Conservation (phyloP, 53 echinoderm and acorn worm genomes). For the Holothuria leucospilota region DNA sequence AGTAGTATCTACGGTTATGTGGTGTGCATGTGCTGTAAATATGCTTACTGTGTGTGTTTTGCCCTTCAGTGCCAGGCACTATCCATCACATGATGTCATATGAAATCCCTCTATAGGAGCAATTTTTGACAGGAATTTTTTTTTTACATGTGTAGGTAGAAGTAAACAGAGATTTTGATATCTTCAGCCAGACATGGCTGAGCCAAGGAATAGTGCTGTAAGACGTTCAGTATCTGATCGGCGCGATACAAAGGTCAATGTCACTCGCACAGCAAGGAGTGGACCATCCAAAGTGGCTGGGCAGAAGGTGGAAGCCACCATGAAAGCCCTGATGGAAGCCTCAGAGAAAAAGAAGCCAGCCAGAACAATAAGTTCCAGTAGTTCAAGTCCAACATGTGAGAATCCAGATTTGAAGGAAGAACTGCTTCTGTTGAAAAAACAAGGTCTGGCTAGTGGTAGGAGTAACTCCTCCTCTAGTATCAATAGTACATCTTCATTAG, state of each 20-base stretch:
- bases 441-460: constrained; percentile 41
- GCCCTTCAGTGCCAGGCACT: too few species aligned
- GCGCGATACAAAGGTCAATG: constrained; percentile 12
- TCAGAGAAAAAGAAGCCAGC: constrained; percentile 34
- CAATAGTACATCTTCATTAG: constrained; percentile 30
- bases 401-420: constrained; percentile 45
- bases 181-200: constrained; percentile 10
- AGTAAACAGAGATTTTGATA: too few species aligned
- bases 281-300: constrained; percentile 31
- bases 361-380: background rate
- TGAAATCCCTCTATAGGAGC: too few species aligned
- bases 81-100: too few species aligned
- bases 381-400: constrained; percentile 40
- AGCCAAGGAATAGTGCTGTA: background rate
- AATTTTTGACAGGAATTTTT: too few species aligned
- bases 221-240: constrained; percentile 35
- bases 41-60: too few species aligned
- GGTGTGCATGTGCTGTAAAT: too few species aligned
- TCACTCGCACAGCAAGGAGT: background rate
- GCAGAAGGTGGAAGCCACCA: constrained; percentile 41
- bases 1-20: too few species aligned
- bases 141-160: too few species aligned
- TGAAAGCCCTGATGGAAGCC: constrained; percentile 47
- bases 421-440: constrained; percentile 17
- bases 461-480: constrained; percentile 42